Evolutionary conservation across 1,140 invertebrate genomes (phyloP).

Genomic region (Leptinotarsa undecemlineata): DNA sequence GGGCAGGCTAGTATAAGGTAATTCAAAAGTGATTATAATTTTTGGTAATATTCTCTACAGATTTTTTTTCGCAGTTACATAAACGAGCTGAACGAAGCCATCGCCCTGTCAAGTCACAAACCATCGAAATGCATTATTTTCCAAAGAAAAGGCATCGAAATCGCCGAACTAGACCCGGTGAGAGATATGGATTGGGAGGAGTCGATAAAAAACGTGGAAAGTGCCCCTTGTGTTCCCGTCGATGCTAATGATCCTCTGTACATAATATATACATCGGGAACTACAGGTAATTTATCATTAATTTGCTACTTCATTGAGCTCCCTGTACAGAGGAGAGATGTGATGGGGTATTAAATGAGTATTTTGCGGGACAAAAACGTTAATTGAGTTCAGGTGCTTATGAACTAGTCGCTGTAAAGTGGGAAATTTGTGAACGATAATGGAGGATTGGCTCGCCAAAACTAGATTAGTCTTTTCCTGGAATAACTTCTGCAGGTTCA

Average conservation of each 20-base stretch:
- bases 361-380: no score
- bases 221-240: conserved; percentile 81
- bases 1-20: no score
- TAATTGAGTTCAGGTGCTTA: no score
- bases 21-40: background rate
- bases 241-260: conserved; percentile 89
- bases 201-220: conserved; percentile 64
- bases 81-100: conserved; percentile 83
- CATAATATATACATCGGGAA: conserved; percentile 92
- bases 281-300: conserved; percentile 64
- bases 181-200: conserved; percentile 80
- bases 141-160: conserved; percentile 70
- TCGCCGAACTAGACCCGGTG: conserved; percentile 63
- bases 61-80: conserved; percentile 70
- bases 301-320: background rate
- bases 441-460: no score
- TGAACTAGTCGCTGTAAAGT: no score
- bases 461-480: no score
- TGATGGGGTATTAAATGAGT: no score
- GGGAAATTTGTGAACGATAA: no score
- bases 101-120: conserved; percentile 70
- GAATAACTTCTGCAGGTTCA: no score
- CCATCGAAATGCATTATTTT: conserved; percentile 80
- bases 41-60: background rate
- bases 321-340: no score